Conservation (phyloP, 2,888 invertebrate genomes). For the Parnassius glacialis region DNA sequence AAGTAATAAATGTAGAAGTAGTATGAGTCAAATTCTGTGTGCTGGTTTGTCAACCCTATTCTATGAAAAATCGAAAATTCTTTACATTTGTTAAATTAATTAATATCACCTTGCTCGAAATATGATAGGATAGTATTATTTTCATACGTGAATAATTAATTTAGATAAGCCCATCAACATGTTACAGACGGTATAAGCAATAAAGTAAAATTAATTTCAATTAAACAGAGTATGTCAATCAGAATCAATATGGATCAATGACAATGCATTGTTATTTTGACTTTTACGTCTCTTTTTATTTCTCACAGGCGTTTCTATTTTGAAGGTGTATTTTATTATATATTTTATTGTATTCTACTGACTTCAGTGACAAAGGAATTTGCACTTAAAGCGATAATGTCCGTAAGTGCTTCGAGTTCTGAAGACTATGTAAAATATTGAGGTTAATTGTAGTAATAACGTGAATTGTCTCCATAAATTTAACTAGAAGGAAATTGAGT, state of each 20-base stretch:
- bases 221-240: neutral
- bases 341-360: slow-evolving; percentile 1
- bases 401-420: slow-evolving; percentile 13
- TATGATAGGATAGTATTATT: too few relatives aligned
- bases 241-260: neutral
- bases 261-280: slow-evolving; percentile 5
- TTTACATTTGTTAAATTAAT: too few relatives aligned
- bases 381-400: slow-evolving; percentile 16
- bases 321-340: slow-evolving; percentile 9
- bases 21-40: too few relatives aligned
- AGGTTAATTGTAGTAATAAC: slow-evolving; percentile 18
- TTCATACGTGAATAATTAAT: too few relatives aligned
- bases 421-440: slow-evolving; percentile 12
- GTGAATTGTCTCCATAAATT: slow-evolving; percentile 6
- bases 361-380: slow-evolving; percentile 20
- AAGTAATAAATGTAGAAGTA: too few relatives aligned
- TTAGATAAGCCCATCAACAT: too few relatives aligned
- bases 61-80: too few relatives aligned
- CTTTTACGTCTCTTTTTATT: slow-evolving; percentile 14
- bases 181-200: too few relatives aligned
- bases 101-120: too few relatives aligned
- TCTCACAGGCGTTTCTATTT: slow-evolving; percentile 13
- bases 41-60: too few relatives aligned
- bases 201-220: neutral
- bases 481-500: neutral